Evolutionary conservation across 2,797 vertebrate genomes (phyloP), one percentile per base, ranked within the genome.

Genomic region (Chloroceryle amazona): DNA sequence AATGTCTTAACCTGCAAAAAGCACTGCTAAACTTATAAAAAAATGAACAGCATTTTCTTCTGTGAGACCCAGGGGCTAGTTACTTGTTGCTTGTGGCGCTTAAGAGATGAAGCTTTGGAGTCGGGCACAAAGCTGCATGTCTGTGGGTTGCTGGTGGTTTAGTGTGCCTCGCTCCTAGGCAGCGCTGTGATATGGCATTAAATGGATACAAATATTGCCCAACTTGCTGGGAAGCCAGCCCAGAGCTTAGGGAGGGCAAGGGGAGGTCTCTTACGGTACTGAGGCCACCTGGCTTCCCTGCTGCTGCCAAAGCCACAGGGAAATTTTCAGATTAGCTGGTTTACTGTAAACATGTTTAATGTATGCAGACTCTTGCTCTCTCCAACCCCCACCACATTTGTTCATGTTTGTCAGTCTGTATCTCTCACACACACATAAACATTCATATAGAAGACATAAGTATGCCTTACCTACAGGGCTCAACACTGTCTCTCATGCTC

Each of bases 1-100:
- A 31, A 13, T 19, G 28, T 16, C 96, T 96, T 95, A 96, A 96
- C 95, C 94, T 94, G 62, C 37, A 86, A 73, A 47, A 57, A 91
- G 44, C 35, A 41, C 41, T 13, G 70, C 22, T 49, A 79, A 75
- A 63, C 12, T 73, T 29, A 81, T 5, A 22, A 81, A 49, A 35
- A 41, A 41, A 39, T 17, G n/a, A 74, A 46, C 11, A 7, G 6
- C 95, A 93, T 96, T 44, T 76, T 86, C 84, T 73, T 20, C 31
- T 74, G 57, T 5, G 10, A 55, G 28, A 86, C 47, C 4, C 25
- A 9, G 7, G 3, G 10, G 2, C 51, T 84, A 14, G 20, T 58
- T 47, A 6, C 29, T 51, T 19, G 63, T 2, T 61, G 14, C 37
- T 42, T 21, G 71, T 6, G 33, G 62, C 66, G 42, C 44, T 58